phyloP scores from a whole-genome alignment of 2,797 vertebrate species.

The Vultur gryphus region DNA sequence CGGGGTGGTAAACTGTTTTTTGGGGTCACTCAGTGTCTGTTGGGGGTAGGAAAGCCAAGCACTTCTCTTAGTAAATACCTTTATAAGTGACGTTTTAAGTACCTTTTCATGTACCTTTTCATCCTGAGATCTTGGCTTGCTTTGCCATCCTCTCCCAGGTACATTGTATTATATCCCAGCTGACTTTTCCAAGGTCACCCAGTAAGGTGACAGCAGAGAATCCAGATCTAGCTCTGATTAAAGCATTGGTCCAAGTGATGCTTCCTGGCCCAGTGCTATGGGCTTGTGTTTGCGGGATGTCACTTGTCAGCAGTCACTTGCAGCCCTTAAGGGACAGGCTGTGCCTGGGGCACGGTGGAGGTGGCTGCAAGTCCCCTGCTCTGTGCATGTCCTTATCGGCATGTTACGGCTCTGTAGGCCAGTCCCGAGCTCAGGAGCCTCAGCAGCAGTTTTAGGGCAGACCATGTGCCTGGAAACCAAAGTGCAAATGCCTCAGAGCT shows the following conservation, averaged over 20 bases:
- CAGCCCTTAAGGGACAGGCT: neutral
- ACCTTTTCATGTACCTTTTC: neutral
- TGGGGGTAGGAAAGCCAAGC: neutral
- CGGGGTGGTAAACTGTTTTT: neutral
- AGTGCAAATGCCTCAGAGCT: neutral
- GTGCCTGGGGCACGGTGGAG: neutral
- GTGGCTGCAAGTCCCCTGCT: neutral
- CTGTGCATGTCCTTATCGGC: neutral
- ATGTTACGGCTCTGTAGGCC: neutral
- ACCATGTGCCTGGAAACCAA: neutral
- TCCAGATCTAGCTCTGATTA: neutral
- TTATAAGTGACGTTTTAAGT: neutral
- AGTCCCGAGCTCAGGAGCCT: neutral
- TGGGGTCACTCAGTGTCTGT: neutral
- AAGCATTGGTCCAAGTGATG: neutral
- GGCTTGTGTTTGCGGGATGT: neutral
- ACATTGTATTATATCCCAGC: neutral
- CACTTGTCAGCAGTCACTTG: neutral
- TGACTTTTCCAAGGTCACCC: neutral
- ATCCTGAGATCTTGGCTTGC: neutral
- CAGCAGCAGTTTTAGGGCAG: neutral
- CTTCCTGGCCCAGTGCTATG: accelerated
- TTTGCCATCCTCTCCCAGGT: neutral
- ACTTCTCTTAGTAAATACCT: neutral
- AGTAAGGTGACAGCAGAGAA: neutral